A percentile compares a stretch with the other conserved stretches of the same genome.
These are phyloP conservation scores for Ectemnius continuus DNA, from an alignment of 2,888 invertebrate species.

Conservation along the genomic window DNA sequence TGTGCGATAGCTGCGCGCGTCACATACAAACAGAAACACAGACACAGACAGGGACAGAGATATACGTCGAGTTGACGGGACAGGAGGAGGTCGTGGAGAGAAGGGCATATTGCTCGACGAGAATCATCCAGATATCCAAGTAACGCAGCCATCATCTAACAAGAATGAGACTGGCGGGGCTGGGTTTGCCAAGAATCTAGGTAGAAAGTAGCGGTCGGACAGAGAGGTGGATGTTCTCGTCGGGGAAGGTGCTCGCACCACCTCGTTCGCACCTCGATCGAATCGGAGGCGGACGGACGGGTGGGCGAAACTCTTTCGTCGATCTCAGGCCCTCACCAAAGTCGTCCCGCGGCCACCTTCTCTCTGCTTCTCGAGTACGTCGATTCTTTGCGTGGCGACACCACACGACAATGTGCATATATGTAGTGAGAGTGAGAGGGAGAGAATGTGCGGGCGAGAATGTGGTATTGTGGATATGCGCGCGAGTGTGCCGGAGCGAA, in stretches of 20 bases:
- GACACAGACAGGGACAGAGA: too few species aligned
- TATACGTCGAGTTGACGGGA: neutral
- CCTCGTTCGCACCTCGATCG: too few species aligned
- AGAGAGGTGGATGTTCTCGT: too few species aligned
- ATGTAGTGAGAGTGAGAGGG: conserved; percentile 2
- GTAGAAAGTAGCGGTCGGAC: too few species aligned
- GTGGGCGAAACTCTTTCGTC: neutral
- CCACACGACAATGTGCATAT: conserved; percentile 10
- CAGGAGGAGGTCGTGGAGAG: conserved; percentile 25
- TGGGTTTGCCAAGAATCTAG: too few species aligned
- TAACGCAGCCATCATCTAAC: too few species aligned
- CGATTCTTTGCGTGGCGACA: conserved; percentile 13
- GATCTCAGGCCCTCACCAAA: conserved; percentile 1
- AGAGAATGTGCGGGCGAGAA: neutral
- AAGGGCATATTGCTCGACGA: too few species aligned
- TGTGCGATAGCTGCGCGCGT: conserved; percentile 7
- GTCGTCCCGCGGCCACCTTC: conserved; percentile 13
- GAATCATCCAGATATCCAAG: too few species aligned
- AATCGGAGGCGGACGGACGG: too few species aligned
- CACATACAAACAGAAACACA: neutral
- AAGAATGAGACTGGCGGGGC: too few species aligned
- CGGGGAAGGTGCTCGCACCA: too few species aligned
- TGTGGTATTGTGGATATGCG: conserved; percentile 5
- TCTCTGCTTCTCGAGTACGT: conserved; percentile 6
- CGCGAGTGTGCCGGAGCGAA: neutral